These are phyloP conservation scores for Dolichallabes microphthalmus DNA, from an alignment of 2,113 vertebrate species.

Conservation along the genomic window DNA sequence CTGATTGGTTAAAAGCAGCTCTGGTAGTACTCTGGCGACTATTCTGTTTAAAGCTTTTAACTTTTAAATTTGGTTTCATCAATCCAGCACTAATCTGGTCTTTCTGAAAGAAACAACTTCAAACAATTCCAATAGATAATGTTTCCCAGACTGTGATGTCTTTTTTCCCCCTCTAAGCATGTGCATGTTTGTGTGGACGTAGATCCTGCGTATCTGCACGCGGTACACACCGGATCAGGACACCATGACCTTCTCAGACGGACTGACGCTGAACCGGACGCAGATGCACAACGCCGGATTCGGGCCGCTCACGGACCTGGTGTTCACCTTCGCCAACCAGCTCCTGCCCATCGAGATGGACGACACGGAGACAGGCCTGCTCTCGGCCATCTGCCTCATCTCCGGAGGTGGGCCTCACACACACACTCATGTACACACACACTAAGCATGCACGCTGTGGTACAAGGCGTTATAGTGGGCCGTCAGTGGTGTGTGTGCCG, in stretches of 20 bases:
- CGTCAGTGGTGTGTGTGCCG: slow-evolving; percentile 10
- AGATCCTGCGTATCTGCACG: slow-evolving; percentile 98
- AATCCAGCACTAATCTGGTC: background rate
- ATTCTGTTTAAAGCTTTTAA: background rate
- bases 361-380: slow-evolving; percentile 96
- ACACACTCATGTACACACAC: background rate
- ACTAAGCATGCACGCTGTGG: slow-evolving; percentile 10
- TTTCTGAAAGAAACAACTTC: background rate
- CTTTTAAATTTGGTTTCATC: background rate
- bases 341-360: slow-evolving; percentile 99
- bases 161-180: background rate
- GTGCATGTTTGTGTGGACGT: slow-evolving; percentile 25
- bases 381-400: slow-evolving; percentile 98
- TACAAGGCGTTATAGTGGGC: background rate
- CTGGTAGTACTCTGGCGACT: background rate
- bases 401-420: slow-evolving; percentile 82
- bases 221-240: slow-evolving; percentile 97
- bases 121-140: background rate
- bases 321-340: slow-evolving; percentile 98
- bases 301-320: slow-evolving; percentile 93
- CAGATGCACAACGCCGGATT: slow-evolving; percentile 99
- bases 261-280: slow-evolving; percentile 95
- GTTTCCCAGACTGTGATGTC: background rate
- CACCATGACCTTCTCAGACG: slow-evolving; percentile 99
- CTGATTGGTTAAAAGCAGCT: background rate